Evolutionary conservation across 2,797 vertebrate species (phyloP).

Genomic region (Enteromius paludinosus): DNA sequence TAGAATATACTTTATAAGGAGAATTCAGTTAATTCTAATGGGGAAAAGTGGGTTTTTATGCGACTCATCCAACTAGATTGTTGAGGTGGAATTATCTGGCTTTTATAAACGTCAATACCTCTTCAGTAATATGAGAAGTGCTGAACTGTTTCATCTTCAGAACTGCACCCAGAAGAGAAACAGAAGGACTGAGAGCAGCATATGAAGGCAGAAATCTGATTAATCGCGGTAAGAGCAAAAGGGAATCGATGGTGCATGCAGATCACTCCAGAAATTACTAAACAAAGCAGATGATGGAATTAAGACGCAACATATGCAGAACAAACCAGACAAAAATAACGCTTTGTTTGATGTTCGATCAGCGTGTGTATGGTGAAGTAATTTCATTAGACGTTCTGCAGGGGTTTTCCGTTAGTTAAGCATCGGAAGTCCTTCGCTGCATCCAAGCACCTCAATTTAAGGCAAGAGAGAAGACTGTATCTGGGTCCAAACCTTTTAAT

Average conservation of each 20-base stretch:
- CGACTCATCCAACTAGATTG: not conserved
- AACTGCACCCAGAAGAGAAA: not conserved
- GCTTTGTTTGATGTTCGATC: slow-evolving; percentile 16
- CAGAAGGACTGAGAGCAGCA: not conserved
- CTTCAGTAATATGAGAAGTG: slow-evolving; percentile 1
- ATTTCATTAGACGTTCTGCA: not conserved
- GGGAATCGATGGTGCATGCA: not conserved
- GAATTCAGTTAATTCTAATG: not conserved
- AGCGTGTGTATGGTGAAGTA: not conserved
- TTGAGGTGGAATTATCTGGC: not conserved
- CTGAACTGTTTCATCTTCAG: not conserved
- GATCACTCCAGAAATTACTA: not conserved
- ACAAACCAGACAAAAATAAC: not conserved
- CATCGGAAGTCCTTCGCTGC: slow-evolving; percentile 43
- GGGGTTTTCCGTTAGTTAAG: slow-evolving; percentile 9
- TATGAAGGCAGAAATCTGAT: not conserved
- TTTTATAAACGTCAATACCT: not conserved
- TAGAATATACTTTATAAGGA: not conserved
- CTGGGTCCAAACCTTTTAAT: slow-evolving; percentile 47
- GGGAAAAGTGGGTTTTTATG: not conserved
- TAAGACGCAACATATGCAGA: not conserved
- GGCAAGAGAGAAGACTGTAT: slow-evolving; percentile 29
- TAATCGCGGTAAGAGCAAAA: not conserved
- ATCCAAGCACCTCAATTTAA: slow-evolving; percentile 36
- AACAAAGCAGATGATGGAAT: not conserved